Evolutionary conservation across 2,888 invertebrate species (phyloP).

Genomic region (Chydorus sphaericus): DNA sequence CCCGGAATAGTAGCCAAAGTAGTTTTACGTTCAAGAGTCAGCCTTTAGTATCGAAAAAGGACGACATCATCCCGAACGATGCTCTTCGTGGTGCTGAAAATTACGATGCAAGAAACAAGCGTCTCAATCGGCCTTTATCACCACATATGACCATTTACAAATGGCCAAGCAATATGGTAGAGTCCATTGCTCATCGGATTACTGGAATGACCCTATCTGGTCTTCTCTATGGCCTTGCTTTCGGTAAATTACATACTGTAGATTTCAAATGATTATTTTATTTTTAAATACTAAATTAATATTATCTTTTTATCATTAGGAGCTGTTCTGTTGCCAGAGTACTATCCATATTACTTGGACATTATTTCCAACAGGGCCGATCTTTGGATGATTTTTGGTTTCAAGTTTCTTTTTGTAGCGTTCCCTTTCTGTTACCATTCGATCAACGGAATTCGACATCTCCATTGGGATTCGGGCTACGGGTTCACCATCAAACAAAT

Average conservation of each 20-base stretch:
- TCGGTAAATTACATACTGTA: no score
- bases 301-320: conserved; percentile 22
- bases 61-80: no score
- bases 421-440: conserved; percentile 72
- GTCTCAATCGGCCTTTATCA: conserved; percentile 60
- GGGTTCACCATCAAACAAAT: conserved; percentile 29
- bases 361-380: conserved; percentile 32
- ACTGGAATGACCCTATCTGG: conserved; percentile 44
- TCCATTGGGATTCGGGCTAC: conserved; percentile 43
- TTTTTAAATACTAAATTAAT: neutral
- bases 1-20: no score
- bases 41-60: no score
- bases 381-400: conserved; percentile 37
- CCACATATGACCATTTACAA: conserved; percentile 76
- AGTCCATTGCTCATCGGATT: conserved; percentile 72
- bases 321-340: conserved; percentile 33
- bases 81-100: no score
- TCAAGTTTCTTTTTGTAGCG: conserved; percentile 58
- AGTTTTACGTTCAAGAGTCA: no score
- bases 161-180: conserved; percentile 55
- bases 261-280: conserved; percentile 2
- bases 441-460: conserved; percentile 75
- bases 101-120: conserved; percentile 42
- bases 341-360: conserved; percentile 34
- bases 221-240: conserved; percentile 32